These are phyloP conservation scores for Teleogryllus occipitalis DNA, from an alignment of 1,140 invertebrate species.

Conservation along the genomic window DNA sequence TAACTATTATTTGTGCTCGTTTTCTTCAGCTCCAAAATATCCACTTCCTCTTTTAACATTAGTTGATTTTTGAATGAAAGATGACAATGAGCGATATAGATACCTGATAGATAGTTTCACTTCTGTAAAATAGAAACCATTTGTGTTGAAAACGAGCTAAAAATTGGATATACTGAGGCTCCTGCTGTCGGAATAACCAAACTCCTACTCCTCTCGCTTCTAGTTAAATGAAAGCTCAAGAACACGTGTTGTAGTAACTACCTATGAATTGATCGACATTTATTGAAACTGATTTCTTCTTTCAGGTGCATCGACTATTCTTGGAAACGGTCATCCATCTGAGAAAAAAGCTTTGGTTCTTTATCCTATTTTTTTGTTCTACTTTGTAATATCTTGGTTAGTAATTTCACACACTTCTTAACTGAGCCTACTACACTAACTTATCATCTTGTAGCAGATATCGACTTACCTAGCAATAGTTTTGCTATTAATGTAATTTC, in stretches of 20 bases:
- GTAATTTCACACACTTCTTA: constrained; percentile 65
- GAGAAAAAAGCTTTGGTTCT: constrained; percentile 82
- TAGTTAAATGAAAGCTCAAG: not conserved
- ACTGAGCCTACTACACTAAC: no score
- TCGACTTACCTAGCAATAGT: not conserved
- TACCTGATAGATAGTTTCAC: no score
- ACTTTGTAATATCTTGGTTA: constrained; percentile 94
- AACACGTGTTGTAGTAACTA: not conserved
- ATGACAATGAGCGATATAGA: no score
- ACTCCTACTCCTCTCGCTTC: not conserved
- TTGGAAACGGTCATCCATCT: constrained; percentile 84
- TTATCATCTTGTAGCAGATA: not conserved
- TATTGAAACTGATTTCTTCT: constrained; percentile 35
- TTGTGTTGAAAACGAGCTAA: no score
- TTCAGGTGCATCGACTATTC: constrained; percentile 82
- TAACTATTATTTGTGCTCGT: not conserved
- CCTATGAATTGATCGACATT: no score
- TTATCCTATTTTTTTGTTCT: constrained; percentile 95
- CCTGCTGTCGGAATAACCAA: no score
- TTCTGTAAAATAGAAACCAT: no score
- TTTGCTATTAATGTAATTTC: not conserved
- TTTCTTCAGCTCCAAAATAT: not conserved
- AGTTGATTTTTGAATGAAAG: no score
- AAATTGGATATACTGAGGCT: no score
- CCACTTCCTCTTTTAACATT: no score